Evolutionary conservation across 2,797 vertebrate genomes (phyloP).

Genomic region (Crocodylus rhombifer): DNA sequence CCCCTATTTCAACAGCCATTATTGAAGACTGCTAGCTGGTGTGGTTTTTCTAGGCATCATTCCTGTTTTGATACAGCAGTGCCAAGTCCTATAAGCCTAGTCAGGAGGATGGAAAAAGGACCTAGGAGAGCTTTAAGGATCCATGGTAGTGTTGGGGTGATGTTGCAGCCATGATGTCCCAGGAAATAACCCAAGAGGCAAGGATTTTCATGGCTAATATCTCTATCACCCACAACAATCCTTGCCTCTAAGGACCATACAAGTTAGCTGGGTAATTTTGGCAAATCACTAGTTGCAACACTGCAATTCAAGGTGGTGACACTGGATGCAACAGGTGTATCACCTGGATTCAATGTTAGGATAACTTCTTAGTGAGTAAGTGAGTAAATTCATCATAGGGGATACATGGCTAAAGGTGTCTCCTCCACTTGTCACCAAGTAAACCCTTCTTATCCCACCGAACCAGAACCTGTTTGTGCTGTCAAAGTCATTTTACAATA

Average conservation of each 20-base stretch:
- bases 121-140: background rate
- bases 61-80: background rate
- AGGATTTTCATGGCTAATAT: no score
- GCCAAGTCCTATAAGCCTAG: background rate
- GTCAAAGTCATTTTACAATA: background rate
- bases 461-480: background rate
- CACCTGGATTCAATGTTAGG: background rate
- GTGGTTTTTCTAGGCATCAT: background rate
- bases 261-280: background rate
- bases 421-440: background rate
- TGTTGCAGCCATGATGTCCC: no score
- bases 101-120: background rate
- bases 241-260: no score
- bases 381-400: background rate
- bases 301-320: accelerated
- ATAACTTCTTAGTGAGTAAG: background rate
- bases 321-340: background rate
- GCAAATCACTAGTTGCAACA: background rate
- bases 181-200: no score
- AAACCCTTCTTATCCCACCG: background rate
- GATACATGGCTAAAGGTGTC: background rate
- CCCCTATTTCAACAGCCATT: background rate
- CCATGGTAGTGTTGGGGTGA: no score
- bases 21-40: background rate
- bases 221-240: no score